Evolutionary conservation across 2,888 invertebrate species (phyloP).

Genomic region (Boloria selene): DNA sequence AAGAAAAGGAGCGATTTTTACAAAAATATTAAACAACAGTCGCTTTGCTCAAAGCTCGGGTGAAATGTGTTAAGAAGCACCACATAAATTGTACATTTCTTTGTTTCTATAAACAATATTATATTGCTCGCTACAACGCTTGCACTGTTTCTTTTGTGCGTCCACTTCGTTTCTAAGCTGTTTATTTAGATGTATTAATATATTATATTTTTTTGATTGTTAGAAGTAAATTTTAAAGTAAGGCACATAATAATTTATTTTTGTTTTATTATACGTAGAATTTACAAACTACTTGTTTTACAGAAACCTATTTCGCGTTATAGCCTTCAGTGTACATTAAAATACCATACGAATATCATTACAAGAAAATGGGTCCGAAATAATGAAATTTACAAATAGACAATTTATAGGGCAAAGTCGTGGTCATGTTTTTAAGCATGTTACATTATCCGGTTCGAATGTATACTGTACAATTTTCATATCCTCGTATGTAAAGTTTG

Average conservation of each 20-base stretch:
- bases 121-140: slow-evolving; percentile 10
- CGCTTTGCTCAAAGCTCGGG: slow-evolving; percentile 19
- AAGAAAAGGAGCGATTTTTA: background rate
- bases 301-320: no score
- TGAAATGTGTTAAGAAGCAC: slow-evolving; percentile 21
- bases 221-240: no score
- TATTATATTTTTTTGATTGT: no score
- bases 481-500: slow-evolving; percentile 6
- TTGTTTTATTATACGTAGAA: no score
- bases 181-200: slow-evolving; percentile 6
- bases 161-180: slow-evolving; percentile 1
- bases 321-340: no score
- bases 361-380: no score
- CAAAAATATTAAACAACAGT: slow-evolving; percentile 11
- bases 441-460: background rate
- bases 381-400: no score
- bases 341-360: no score
- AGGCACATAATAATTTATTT: no score
- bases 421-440: background rate
- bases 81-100: slow-evolving; percentile 26
- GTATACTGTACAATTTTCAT: slow-evolving; percentile 1
- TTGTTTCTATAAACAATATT: slow-evolving; percentile 30
- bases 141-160: slow-evolving; percentile 13
- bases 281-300: background rate
- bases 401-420: no score